Conservation (phyloP, 2,888 invertebrate genomes). For the Conistra vaccinii region DNA sequence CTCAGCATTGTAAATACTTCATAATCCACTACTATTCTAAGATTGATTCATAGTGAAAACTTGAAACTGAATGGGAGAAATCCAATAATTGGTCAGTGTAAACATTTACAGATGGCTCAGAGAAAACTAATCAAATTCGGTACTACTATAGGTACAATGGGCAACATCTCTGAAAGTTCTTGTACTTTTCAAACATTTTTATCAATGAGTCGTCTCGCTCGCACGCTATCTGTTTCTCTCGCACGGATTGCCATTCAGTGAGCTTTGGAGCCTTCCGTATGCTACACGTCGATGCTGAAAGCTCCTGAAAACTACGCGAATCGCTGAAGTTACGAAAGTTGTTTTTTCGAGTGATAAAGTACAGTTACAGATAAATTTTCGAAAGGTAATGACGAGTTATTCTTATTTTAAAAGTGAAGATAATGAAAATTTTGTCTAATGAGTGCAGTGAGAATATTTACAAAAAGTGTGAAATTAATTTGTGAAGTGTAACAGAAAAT, state of each 20-base stretch:
- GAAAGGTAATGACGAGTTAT: not conserved
- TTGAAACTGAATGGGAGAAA: not conserved
- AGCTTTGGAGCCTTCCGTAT: slow-evolving; percentile 64
- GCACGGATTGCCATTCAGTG: slow-evolving; percentile 69
- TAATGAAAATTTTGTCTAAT: not conserved
- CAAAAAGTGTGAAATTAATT: slow-evolving; percentile 17
- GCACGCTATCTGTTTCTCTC: slow-evolving; percentile 51
- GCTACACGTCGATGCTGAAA: slow-evolving; percentile 64
- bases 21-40: not conserved
- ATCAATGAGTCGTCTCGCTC: slow-evolving; percentile 57
- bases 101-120: not conserved
- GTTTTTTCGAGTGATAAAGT: not conserved
- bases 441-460: slow-evolving; percentile 46
- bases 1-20: not conserved
- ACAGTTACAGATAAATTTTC: no score
- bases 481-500: slow-evolving; percentile 35
- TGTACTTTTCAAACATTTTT: slow-evolving; percentile 30
- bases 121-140: not conserved
- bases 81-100: not conserved
- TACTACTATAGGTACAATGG: not conserved
- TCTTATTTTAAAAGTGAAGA: not conserved
- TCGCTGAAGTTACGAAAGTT: slow-evolving; percentile 49
- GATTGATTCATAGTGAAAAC: not conserved
- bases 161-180: not conserved
- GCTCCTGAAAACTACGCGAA: slow-evolving; percentile 53